Conservation (phyloP, 2,888 invertebrate species). For the Ichneumoninae sp. region DNA sequence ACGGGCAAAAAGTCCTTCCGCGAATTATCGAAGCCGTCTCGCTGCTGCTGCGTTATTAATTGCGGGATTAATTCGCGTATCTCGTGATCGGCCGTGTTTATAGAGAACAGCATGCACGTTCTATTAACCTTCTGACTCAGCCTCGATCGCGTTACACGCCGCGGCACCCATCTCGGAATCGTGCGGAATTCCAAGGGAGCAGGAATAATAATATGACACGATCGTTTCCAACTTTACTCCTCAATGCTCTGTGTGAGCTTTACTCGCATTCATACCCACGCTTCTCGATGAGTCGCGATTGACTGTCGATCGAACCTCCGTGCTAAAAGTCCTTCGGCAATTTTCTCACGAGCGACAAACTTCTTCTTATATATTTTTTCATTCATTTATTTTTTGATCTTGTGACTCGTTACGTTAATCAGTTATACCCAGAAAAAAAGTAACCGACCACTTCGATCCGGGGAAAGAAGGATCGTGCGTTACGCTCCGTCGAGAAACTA, state of each 20-base stretch:
- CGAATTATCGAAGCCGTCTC: constrained; percentile 13
- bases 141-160: constrained; percentile 50
- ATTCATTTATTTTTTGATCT: neutral
- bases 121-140: constrained; percentile 58
- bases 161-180: constrained; percentile 41
- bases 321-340: constrained; percentile 1
- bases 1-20: constrained; percentile 46
- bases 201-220: constrained; percentile 14
- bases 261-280: constrained; percentile 6
- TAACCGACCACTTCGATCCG: neutral
- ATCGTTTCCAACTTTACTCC: neutral
- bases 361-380: neutral
- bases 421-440: constrained; percentile 8
- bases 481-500: neutral
- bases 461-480: neutral
- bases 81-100: constrained; percentile 27
- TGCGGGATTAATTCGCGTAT: constrained; percentile 34
- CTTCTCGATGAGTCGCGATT: neutral
- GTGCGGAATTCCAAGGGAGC: constrained; percentile 18
- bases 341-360: constrained; percentile 30
- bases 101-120: constrained; percentile 33
- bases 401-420: constrained; percentile 18
- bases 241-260: neutral
- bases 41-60: constrained; percentile 32
- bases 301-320: constrained; percentile 21